These are phyloP conservation scores for Plutella xylostella DNA, from an alignment of 2,888 invertebrate genomes.

Conservation along the genomic window DNA sequence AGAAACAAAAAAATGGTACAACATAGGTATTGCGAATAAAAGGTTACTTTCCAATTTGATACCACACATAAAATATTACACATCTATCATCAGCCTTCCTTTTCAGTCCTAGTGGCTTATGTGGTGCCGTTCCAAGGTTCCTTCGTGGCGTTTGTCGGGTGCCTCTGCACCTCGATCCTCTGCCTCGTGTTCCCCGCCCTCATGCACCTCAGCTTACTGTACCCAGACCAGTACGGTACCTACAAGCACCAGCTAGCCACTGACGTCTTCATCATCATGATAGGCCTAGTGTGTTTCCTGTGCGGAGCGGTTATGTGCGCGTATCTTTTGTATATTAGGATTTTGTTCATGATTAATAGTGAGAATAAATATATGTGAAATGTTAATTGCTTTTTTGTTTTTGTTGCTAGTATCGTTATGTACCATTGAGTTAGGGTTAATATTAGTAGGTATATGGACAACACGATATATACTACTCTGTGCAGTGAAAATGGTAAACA, in stretches of 20 bases:
- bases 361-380: no score
- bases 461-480: no score
- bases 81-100: background rate
- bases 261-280: conserved; percentile 26
- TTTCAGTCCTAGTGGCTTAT: conserved; percentile 41
- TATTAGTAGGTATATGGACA: no score
- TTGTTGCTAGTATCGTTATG: no score
- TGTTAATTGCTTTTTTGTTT: no score
- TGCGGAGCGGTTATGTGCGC: conserved; percentile 30
- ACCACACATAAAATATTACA: no score
- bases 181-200: conserved; percentile 40
- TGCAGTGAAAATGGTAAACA: no score
- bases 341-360: conserved; percentile 12
- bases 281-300: conserved; percentile 26
- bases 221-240: conserved; percentile 34
- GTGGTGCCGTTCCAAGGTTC: conserved; percentile 40
- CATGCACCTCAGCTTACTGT: conserved; percentile 41
- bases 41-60: no score
- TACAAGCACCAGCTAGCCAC: conserved; percentile 28
- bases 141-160: conserved; percentile 43
- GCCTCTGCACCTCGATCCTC: conserved; percentile 36
- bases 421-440: no score
- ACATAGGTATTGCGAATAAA: no score
- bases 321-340: conserved; percentile 33
- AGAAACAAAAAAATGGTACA: no score